Conservation (phyloP, 2,797 vertebrate genomes). For the Leptoclinus maculatus region DNA sequence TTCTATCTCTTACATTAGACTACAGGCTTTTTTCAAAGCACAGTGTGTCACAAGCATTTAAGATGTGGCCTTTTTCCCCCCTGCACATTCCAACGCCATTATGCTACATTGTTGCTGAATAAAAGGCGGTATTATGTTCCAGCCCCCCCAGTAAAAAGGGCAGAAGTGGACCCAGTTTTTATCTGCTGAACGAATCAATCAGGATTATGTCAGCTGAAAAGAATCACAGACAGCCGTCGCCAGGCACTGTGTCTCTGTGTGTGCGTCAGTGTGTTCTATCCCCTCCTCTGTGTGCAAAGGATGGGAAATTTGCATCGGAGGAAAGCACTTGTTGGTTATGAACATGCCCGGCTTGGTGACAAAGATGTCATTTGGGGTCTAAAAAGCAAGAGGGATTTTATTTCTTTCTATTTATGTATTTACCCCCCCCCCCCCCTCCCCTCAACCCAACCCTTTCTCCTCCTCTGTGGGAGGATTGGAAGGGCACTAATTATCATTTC, state of each 20-base stretch:
- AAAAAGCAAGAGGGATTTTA: conserved; percentile 50
- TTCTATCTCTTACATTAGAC: conserved; percentile 83
- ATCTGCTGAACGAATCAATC: conserved; percentile 99
- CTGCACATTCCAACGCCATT: conserved; percentile 98
- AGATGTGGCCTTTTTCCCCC: conserved; percentile 90
- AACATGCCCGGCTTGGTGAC: conserved; percentile 86
- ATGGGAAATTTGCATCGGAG: conserved; percentile 74
- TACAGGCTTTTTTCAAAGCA: conserved; percentile 88
- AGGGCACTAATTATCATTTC: conserved; percentile 98
- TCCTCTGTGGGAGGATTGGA: conserved; percentile 82
- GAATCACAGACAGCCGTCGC: conserved; percentile 94
- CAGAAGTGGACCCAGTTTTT: conserved; percentile 99
- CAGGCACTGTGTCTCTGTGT: conserved; percentile 73
- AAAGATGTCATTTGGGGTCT: conserved; percentile 86
- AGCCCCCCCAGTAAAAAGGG: conserved; percentile 90
- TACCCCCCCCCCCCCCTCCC: conserved; percentile 8
- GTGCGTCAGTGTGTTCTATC: conserved; percentile 49
- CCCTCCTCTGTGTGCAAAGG: conserved; percentile 40
- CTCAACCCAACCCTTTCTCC: conserved; percentile 47
- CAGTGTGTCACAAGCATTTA: conserved; percentile 94
- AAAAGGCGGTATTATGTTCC: conserved; percentile 99
- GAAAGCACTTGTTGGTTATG: conserved; percentile 89
- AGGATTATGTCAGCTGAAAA: conserved; percentile 99
- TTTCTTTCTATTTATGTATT: conserved; percentile 74
- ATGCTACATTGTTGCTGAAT: conserved; percentile 99